Evolutionary conservation across 2,888 invertebrate species (phyloP).

Genomic region (Cephus nigrinus): DNA sequence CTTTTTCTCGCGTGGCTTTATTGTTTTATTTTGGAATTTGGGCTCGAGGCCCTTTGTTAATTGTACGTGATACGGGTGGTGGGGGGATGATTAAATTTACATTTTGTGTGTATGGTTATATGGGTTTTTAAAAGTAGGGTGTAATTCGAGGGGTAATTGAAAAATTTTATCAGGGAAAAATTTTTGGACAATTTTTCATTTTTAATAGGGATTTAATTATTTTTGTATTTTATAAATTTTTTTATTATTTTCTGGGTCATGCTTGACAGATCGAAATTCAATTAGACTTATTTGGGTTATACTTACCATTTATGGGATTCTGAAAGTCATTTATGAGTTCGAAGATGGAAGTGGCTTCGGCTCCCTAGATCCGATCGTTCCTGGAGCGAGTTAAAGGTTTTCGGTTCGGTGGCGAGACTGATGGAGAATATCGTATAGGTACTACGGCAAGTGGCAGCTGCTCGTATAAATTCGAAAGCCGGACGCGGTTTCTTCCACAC

Average conservation of each 20-base stretch:
- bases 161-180: background rate
- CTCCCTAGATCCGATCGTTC: background rate
- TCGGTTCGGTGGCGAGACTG: background rate
- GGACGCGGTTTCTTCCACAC: conserved; percentile 4
- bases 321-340: background rate
- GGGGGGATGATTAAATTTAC: background rate
- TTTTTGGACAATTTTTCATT: background rate
- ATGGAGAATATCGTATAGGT: background rate
- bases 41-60: background rate
- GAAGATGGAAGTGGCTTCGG: background rate
- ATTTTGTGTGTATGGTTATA: background rate
- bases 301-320: no score
- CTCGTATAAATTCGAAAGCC: conserved; percentile 6
- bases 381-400: background rate
- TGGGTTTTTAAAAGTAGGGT: background rate
- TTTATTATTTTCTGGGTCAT: background rate
- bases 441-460: background rate
- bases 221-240: background rate
- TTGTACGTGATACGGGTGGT: background rate
- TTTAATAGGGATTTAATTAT: background rate
- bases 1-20: background rate
- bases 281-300: no score
- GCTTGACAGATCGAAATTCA: background rate
- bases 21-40: background rate
- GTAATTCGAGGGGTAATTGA: background rate